Conservation (phyloP, 2,113 vertebrate genomes). For the Pundamilia nyererei region DNA sequence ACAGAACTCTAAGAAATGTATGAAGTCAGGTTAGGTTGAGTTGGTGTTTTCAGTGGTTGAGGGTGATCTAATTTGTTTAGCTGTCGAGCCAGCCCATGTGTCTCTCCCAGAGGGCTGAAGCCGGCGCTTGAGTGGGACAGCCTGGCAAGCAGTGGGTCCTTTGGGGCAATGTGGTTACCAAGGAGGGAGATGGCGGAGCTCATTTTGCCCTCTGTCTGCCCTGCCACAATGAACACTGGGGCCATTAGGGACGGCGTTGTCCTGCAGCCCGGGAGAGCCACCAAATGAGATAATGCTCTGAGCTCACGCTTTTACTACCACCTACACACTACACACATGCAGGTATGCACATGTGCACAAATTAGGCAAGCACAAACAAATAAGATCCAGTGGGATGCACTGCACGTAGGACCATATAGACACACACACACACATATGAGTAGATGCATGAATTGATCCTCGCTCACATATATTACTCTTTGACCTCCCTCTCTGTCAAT, state of each 20-base stretch:
- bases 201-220: slow-evolving; percentile 8
- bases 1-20: neutral
- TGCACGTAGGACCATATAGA: neutral
- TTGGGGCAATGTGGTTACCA: slow-evolving; percentile 32
- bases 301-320: neutral
- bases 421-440: neutral
- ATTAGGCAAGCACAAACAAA: neutral
- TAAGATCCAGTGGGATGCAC: neutral
- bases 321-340: neutral
- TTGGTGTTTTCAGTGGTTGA: neutral
- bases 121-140: slow-evolving; percentile 1
- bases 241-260: slow-evolving; percentile 12
- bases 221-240: neutral
- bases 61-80: slow-evolving; percentile 59
- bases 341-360: neutral
- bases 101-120: neutral
- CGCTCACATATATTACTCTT: slow-evolving; percentile 9
- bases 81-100: neutral
- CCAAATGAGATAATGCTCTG: slow-evolving; percentile 27
- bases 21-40: neutral
- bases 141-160: slow-evolving; percentile 6
- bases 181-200: neutral
- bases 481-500: slow-evolving; percentile 24
- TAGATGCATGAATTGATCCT: slow-evolving; percentile 16
- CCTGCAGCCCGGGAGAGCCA: slow-evolving; percentile 2